Evolutionary conservation across 2,113 vertebrate species (phyloP), one percentile per base, ranked within the genome.

Genomic region (Cyphomyrus plagiostoma): DNA sequence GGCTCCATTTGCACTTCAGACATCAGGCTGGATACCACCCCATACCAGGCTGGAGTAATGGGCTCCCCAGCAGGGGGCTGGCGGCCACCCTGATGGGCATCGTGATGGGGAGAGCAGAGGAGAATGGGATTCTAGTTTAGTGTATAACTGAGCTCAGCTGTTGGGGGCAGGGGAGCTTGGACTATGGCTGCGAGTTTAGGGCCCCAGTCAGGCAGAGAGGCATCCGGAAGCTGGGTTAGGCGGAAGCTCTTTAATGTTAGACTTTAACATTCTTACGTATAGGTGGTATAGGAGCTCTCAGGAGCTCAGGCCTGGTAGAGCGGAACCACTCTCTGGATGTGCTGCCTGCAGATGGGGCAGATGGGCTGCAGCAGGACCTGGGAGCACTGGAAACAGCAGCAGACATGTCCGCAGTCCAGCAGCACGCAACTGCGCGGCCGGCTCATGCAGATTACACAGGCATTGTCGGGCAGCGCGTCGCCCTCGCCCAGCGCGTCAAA

Each of bases 301-400:
- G 30, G 23, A 10, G 39, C 0, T 95, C 90, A 96, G 13, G 92
- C 91, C 62, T 95, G 94, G 90, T 96, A 97, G 35, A 98, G 94
- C n/a, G 97, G 96, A 49, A 98, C 95, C 39, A 97, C 95, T 0
- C 97, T 95, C 42, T 89, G 92, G 85, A 98, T 97, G 56, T 30
- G 56, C 15, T 96, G 94, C 80, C 97, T 94, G 92, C 97, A 98
- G 77, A 98, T 97, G 90, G 97, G 97, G 90, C 97, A 98, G 35
- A 39, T 91, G 53, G 88, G 95, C 23, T 91, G 88, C 1, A 96
- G 96, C 80, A 98, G 92, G 9, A 96, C 94, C 92, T 95, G 95
- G 92, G 96, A 97, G 94, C 97, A 98, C 53, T 86, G 92, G 90
- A 95, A 95, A 93, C 97, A 98, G 93, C 97, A 97, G 94, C 97